Evolutionary conservation across 2,113 vertebrate genomes (phyloP), one percentile per base, ranked within the genome.

Genomic region (Todiramphus saurophagus): DNA sequence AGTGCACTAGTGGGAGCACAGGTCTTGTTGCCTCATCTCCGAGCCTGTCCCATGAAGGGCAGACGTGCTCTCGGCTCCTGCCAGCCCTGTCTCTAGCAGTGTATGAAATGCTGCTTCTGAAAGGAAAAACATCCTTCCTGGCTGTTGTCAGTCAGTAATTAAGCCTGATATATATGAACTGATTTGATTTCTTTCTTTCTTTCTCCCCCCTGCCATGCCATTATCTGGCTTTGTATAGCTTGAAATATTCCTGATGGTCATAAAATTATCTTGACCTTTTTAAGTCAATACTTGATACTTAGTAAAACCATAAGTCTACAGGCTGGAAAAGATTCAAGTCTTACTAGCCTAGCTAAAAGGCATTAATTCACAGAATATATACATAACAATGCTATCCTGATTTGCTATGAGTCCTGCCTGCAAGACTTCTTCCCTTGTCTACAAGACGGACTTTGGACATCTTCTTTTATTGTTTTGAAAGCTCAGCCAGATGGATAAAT

Each of bases 231-330:
- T 85, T 88, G 79, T 87, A 51, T 82, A 81, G 70, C 79, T 82
- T 75, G 60, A 90, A 90, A 88, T 85, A 78, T 87, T 90, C 66
- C 59, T 88, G 79, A 85, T 92, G 70, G 79, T 79, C 86, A 74
- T 95, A 95, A 90, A 92, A 88, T 92, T 90, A 82, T 90, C 85
- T 91, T 77, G 78, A 78, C 82, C 77, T 94, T 95, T 96, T 84
- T 35, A 87, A 95, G 93, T 95, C 91, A 81, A 81, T 92, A 87
- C 89, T 73, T 89, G 69, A 64, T 94, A 37, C 86, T 88, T 70
- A 85, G 86, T 70, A 51, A 70, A 95, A 84, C 94, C 41, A 15
- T 78, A 43, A 92, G 82, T 82, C 82, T 87, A 30, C 0, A 2
- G 91, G 56, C 79, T 90, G 91, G 94, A 88, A 95, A 33, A 88